Evolutionary conservation across 2,888 invertebrate species (phyloP).

Genomic region (Xanthorhoe designata): DNA sequence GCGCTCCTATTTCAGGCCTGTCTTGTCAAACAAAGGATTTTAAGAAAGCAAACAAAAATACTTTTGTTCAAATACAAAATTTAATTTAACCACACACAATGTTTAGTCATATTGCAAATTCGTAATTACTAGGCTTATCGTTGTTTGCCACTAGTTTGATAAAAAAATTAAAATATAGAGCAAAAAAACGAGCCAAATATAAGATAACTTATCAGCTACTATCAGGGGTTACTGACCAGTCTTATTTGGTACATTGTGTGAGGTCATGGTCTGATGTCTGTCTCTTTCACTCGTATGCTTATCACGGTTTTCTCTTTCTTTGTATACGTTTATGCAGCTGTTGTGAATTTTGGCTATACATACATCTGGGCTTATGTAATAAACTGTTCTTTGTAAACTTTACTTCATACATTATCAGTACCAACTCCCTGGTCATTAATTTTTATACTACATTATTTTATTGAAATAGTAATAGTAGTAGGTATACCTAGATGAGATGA

Average conservation of each 20-base stretch:
- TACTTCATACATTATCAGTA: too few relatives aligned
- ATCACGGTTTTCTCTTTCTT: conserved; percentile 40
- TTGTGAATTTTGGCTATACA: conserved; percentile 5
- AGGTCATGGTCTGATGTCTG: conserved; percentile 70
- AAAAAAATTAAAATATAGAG: conserved; percentile 42
- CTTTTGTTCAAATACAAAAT: background rate
- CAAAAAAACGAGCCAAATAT: conserved; percentile 44
- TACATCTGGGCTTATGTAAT: background rate
- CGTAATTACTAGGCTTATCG: conserved; percentile 1
- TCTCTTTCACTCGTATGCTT: conserved; percentile 45
- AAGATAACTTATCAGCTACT: conserved; percentile 58
- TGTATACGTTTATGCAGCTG: conserved; percentile 46
- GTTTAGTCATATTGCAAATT: background rate
- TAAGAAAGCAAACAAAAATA: background rate
- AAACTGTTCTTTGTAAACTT: too few relatives aligned
- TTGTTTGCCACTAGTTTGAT: conserved; percentile 6
- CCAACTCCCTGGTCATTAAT: too few relatives aligned
- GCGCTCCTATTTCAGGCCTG: too few relatives aligned
- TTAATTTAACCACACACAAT: too few relatives aligned
- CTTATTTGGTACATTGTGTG: conserved; percentile 63
- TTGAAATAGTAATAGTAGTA: too few relatives aligned
- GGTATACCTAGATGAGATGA: too few relatives aligned
- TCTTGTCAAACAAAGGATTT: background rate
- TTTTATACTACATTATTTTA: too few relatives aligned
- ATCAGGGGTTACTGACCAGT: conserved; percentile 68